A percentile compares a stretch with the other conserved stretches of the same genome.
Conservation (phyloP, 2,888 invertebrate genomes). For the Gasteruption jaculator region DNA sequence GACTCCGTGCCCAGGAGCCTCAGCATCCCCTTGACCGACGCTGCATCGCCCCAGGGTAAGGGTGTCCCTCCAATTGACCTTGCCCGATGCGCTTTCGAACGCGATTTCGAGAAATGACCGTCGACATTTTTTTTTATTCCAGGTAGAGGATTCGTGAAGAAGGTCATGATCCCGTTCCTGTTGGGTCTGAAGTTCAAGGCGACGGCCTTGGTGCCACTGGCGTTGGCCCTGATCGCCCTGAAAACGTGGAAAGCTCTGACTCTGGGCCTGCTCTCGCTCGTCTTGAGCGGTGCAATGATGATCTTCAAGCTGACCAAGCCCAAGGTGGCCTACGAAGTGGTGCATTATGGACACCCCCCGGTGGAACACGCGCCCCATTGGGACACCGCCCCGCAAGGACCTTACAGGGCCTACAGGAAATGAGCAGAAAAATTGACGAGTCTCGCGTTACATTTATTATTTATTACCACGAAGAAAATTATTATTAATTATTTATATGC, state of each 20-base stretch:
- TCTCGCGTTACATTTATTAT: conserved; percentile 37
- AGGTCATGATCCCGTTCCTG: conserved; percentile 79
- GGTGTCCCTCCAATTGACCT: conserved; percentile 2
- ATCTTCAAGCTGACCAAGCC: conserved; percentile 86
- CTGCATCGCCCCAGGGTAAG: conserved; percentile 47
- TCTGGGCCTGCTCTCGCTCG: conserved; percentile 76
- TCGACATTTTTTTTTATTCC: conserved; percentile 36
- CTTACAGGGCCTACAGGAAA: conserved; percentile 46
- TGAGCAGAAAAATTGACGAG: conserved; percentile 26
- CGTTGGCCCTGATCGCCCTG: conserved; percentile 76
- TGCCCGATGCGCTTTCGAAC: background rate
- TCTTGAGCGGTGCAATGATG: conserved; percentile 78
- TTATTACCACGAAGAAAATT: conserved; percentile 33
- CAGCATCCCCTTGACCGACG: conserved; percentile 66
- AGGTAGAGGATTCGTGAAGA: conserved; percentile 81
- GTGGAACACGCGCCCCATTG: conserved; percentile 58
- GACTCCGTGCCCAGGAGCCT: conserved; percentile 64
- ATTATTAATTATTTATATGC: conserved; percentile 30
- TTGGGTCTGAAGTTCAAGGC: conserved; percentile 83
- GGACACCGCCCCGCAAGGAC: conserved; percentile 46
- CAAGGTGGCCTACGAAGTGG: conserved; percentile 83
- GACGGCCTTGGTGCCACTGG: conserved; percentile 76
- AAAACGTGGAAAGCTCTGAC: conserved; percentile 90
- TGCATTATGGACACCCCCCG: conserved; percentile 74
- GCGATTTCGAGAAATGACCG: background rate